A percentile compares a stretch with the other conserved stretches of the same genome.
These are phyloP conservation scores for Pipistrellus pipistrellus DNA, from an alignment of 2,797 vertebrate species.

Conservation along the genomic window DNA sequence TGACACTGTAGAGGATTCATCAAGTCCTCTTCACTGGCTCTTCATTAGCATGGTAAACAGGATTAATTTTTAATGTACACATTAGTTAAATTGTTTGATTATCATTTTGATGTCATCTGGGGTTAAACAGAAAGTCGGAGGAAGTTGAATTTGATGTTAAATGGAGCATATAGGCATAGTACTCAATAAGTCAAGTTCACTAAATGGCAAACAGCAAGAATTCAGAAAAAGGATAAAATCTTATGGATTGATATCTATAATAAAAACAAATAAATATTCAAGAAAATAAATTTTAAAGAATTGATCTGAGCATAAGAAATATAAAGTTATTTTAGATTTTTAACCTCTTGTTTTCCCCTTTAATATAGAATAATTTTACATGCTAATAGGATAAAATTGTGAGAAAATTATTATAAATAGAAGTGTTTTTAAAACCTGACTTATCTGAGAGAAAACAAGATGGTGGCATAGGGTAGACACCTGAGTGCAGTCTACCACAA, in stretches of 20 bases:
- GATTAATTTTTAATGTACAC: slow-evolving; percentile 43
- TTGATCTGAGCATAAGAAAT: neutral
- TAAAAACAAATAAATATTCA: slow-evolving; percentile 52
- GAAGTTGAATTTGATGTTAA: slow-evolving; percentile 44
- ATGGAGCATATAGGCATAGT: neutral
- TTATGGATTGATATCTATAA: neutral
- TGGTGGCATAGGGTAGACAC: no score
- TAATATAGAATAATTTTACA: slow-evolving; percentile 47
- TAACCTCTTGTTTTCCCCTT: neutral
- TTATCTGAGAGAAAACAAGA: neutral
- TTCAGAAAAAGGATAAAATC: neutral
- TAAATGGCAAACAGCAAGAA: neutral
- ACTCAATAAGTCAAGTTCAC: neutral
- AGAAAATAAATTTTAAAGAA: slow-evolving; percentile 51
- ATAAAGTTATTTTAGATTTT: slow-evolving; percentile 56
- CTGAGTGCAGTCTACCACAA: no score
- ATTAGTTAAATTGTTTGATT: slow-evolving; percentile 43
- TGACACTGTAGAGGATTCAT: neutral
- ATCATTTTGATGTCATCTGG: slow-evolving; percentile 6
- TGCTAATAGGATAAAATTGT: slow-evolving; percentile 49
- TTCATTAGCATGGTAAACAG: slow-evolving; percentile 1
- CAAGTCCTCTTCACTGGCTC: neutral
- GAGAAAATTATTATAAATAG: slow-evolving; percentile 59
- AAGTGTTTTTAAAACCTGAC: slow-evolving; percentile 39
- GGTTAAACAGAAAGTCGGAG: slow-evolving; percentile 1